Evolutionary conservation across 1,140 invertebrate species (phyloP), one percentile per base, ranked within the genome.

Genomic region (Drosophila triauraria): DNA sequence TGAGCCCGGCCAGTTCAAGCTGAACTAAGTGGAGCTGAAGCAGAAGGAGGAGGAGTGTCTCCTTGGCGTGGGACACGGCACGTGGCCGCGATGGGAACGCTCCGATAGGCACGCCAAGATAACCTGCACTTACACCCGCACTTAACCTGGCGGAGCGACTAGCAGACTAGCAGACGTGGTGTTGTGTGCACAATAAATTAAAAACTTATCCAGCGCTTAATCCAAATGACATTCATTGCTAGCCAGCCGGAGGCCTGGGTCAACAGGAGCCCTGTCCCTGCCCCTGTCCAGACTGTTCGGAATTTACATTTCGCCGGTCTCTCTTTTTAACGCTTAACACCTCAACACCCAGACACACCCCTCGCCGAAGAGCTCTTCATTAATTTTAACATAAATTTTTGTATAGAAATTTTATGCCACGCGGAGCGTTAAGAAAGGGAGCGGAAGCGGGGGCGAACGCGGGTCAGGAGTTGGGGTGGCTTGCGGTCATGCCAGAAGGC

Each of bases 191-290:
- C 81, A 88, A 88, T 88, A 90, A 90, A 90, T 84, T 84, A 84
- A 65, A 88, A 81, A 90, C 84, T 90, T 88, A 90, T 90, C 84
- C 84, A 90, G 63, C 51, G 64, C 69, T 74, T 84, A 88, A 87
- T 87, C 80, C 77, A 69, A 88, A 80, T 83, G 84, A 88, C 84
- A 87, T 88, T 87, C 84, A 87, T 87, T 83, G 83, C 47, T 27
- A 61, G 40, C 60, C 44, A 48, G 78, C 68, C 82, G 63, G 64
- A 42, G 78, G 63, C 69, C 62, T 67, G 58, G 80, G 70, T 70
- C 76, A 79, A 76, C 70, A 61, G 51, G 9, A 25, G 32, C 50
- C 32, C 32, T 3, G 56, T 8, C 32, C 32, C 32, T 35, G 53
- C 35, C 46, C 67, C 56, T 25, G 13, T 32, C 5, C 23, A n/a